Evolutionary conservation across 2,888 invertebrate species (phyloP), one percentile per base, ranked within the genome.

Genomic region (Zelleria hepariella): DNA sequence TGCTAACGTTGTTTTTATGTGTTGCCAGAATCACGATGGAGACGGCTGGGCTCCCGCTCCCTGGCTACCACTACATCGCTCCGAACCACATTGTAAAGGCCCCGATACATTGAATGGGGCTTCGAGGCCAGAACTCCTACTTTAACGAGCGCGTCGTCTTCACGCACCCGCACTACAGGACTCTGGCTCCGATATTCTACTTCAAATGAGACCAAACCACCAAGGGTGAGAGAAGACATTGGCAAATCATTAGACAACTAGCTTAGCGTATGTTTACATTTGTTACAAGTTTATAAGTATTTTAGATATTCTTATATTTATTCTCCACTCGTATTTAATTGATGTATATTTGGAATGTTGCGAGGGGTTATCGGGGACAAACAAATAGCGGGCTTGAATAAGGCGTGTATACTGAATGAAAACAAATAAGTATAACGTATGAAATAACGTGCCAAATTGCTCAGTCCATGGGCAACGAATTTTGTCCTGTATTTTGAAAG

Each of bases 71-170:
- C 87, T 96, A 96, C 91, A 94, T 96, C 88, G 94, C 96, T 70
- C 96, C 96, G 68, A 96, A 96, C 89, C 95, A 96, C 90, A 96
- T 96, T 84, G 95, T 96, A 77, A 96, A 96, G 90, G 94, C 96
- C 69, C 95, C 96, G 77, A 96, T 96, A 82, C 96, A 96, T 91
- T 96, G 94, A 90, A 82, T 79, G 81, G 80, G 75, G 82, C 79
- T 78, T 68, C 77, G 80, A 70, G 75, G 83, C 76, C 81, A 76
- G 80, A 66, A 58, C 67, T 68, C 79, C 71, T 63, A 64, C 59
- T 59, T 57, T 59, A 54, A 48, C 59, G 32, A 59, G 51, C 42
- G 52, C 8, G 68, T 62, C 72, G 68, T 71, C 68, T 66, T 67
- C 72, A 65, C 68, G 68, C 77, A 68, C 67, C 77, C 80, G 75